Base-by-base conservation (phyloP, 2,113 vertebrate species). In the Chaenogobius annularis region DNA sequence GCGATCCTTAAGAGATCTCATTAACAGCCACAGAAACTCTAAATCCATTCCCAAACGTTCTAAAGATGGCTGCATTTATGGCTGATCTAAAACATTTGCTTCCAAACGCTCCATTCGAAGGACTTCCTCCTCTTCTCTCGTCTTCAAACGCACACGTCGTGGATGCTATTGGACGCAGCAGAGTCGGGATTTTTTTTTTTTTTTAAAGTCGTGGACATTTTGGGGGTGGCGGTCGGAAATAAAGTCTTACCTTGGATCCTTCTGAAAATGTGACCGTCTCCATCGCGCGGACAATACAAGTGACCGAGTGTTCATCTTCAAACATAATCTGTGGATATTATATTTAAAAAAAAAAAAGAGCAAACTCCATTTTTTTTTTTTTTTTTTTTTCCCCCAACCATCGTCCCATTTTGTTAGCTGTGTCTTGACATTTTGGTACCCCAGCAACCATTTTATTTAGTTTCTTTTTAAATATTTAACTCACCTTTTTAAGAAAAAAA, bases 401-500 rank as follows among this genome's bases (percentile, higher is more conserved):
- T 70, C n/a, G 75, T 85, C 54, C n/a, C 72, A 72, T 86, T 90
- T 76, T 69, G 63, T 35, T 48, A 68, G 63, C 61, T 71, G 40
- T 69, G 71, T 87, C 77, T 54, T 43, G 55, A 44, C 44, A 47
- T 44, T 64, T 66, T 46, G 64, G 64, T 23, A 47, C 40, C 64
- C 40, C 64, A 66, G 17, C 78, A 31, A n/a, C 20, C 73, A 48
- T 31, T 56, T 43, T 65, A 43, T 1, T 23, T 62, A 23, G 37
- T 70, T 59, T 13, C 65, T 70, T 91, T 70, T 91, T 84, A 89
- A 88, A 89, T 92, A 93, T 94, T 94, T 93, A 93, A 93, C 90
- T 85, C 91, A 90, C 86, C 73, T 92, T 82, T n/a, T 84, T 61
- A 61, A 61, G 58, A 58, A 68, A 79, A 68, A 79, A 83, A 88